Percentiles rank a stretch among this genome's conserved stretches.
Evolutionary conservation across 2,113 vertebrate species (phyloP).

Genomic region (Charadrius vociferus): DNA sequence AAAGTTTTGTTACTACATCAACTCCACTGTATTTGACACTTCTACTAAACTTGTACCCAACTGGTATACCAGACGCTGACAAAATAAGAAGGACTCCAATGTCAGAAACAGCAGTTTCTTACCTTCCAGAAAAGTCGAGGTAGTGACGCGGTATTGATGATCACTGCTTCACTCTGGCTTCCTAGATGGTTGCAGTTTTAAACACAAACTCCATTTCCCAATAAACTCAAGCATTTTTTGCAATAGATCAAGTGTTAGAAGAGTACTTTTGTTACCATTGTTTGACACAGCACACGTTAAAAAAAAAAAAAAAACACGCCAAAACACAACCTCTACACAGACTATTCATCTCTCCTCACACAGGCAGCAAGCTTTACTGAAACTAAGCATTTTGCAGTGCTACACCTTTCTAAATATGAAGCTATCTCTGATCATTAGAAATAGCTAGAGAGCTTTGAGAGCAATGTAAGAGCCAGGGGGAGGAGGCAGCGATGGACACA

Average conservation of each 20-base stretch:
- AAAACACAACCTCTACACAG: background rate
- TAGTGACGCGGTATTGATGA: background rate
- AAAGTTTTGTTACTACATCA: background rate
- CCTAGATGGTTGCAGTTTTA: background rate
- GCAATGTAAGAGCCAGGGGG: background rate
- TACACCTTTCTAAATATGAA: background rate
- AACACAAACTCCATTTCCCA: background rate
- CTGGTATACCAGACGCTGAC: background rate
- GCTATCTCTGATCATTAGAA: background rate
- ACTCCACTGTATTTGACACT: background rate
- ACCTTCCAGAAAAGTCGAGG: background rate
- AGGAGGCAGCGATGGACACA: accelerated
- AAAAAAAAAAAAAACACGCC: background rate
- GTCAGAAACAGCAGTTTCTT: background rate
- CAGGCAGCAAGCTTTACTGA: background rate
- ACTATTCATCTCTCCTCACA: background rate
- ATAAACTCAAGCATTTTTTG: background rate
- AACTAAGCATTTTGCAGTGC: background rate
- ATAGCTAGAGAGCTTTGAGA: background rate
- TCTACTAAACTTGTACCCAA: background rate
- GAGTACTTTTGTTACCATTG: background rate
- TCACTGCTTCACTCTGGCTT: background rate
- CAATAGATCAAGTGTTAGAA: background rate
- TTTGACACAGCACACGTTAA: background rate
- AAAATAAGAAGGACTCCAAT: background rate